A percentile compares a stretch with the other conserved stretches of the same genome.
phyloP scores from a whole-genome alignment of 2,888 invertebrate genomes.

The Dinocampus coccinellae region DNA sequence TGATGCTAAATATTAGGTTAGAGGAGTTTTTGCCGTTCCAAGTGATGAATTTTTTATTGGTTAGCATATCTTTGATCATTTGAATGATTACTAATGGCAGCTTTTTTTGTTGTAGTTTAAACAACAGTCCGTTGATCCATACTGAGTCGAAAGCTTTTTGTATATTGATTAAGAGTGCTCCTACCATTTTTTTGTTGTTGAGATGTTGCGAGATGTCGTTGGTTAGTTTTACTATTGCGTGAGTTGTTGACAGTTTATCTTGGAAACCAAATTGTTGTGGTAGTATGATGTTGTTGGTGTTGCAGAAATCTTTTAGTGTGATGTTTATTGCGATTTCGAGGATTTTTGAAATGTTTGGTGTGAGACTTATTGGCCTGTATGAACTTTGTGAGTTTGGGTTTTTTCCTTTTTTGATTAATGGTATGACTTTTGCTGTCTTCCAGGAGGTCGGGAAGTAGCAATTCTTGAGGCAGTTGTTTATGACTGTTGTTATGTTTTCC shows the following conservation, averaged over 20 bases:
- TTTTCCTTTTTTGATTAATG: slow-evolving; percentile 45
- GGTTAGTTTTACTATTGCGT: neutral
- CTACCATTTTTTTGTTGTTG: neutral
- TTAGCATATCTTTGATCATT: neutral
- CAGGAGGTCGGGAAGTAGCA: slow-evolving; percentile 49
- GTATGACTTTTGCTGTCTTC: slow-evolving; percentile 48
- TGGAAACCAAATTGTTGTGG: neutral
- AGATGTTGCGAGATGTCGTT: neutral
- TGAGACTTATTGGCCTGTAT: slow-evolving; percentile 37
- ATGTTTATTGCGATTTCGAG: neutral
- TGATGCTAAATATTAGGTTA: neutral
- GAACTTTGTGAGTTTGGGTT: too few species aligned
- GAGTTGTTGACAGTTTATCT: neutral
- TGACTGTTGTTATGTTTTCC: slow-evolving; percentile 12
- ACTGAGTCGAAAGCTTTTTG: slow-evolving; percentile 18
- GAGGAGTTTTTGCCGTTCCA: neutral
- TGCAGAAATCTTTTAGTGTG: neutral
- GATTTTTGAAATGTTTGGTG: neutral
- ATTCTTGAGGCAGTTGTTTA: slow-evolving; percentile 47
- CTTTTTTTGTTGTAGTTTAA: slow-evolving; percentile 17
- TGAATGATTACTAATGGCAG: neutral
- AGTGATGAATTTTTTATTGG: neutral
- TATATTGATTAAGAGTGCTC: neutral
- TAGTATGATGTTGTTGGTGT: slow-evolving; percentile 43
- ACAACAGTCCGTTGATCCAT: slow-evolving; percentile 18